Evolutionary conservation across 2,888 invertebrate species (phyloP).

Genomic region (Leucophenga montana): DNA sequence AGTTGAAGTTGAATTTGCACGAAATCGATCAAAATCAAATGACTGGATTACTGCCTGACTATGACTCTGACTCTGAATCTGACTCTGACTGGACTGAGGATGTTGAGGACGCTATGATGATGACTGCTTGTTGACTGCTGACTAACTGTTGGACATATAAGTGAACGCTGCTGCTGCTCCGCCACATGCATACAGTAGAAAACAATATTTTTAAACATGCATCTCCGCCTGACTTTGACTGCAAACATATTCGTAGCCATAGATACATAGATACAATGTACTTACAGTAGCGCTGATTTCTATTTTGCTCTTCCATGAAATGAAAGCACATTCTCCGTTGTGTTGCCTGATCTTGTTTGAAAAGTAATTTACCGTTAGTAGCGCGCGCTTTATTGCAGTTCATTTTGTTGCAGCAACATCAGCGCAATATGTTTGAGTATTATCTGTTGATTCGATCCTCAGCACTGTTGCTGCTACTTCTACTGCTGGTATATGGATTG

Average conservation of each 20-base stretch:
- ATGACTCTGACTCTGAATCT: conserved; percentile 44
- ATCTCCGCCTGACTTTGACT: too few relatives aligned
- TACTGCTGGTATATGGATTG: conserved; percentile 13
- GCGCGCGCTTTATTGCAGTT: too few relatives aligned
- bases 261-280: background rate
- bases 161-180: background rate
- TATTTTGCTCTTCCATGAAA: conserved; percentile 45
- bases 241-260: too few relatives aligned
- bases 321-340: conserved; percentile 63
- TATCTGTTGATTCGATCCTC: background rate
- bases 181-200: conserved; percentile 4
- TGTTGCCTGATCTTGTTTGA: conserved; percentile 8
- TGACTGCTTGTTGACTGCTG: conserved; percentile 14
- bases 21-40: conserved; percentile 69
- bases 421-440: background rate
- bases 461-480: too few relatives aligned
- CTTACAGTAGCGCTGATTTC: conserved; percentile 20
- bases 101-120: conserved; percentile 1
- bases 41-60: conserved; percentile 64
- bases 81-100: conserved; percentile 3
- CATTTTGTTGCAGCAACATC: conserved; percentile 9
- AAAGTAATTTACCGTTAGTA: conserved; percentile 24
- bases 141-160: conserved; percentile 32
- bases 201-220: too few relatives aligned
- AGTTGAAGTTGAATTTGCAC: conserved; percentile 49